Percentiles rank a stretch among this genome's conserved stretches.
Conservation (phyloP, 2,113 vertebrate genomes). For the Onychostoma macrolepis region DNA sequence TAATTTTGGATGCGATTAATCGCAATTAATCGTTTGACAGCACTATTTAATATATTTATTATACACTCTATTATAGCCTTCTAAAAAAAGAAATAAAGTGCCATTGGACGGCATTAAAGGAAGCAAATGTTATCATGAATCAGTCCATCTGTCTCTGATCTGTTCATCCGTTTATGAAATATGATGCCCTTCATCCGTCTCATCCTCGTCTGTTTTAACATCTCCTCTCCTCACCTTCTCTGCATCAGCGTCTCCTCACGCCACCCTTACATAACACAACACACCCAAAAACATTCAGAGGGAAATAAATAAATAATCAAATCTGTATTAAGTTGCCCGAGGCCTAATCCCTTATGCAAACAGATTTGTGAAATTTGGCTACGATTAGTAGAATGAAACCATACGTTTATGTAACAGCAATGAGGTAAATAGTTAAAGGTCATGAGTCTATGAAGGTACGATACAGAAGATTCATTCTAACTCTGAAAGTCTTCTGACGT, state of each 20-base stretch:
- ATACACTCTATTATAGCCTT: background rate
- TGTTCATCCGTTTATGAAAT: background rate
- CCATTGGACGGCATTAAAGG: background rate
- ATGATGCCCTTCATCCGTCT: background rate
- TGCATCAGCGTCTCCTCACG: conserved; percentile 10
- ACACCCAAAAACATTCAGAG: background rate
- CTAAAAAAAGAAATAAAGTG: background rate
- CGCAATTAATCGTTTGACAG: too few species aligned
- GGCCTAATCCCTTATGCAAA: conserved; percentile 70
- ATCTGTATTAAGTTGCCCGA: conserved; percentile 51
- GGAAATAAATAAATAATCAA: conserved; percentile 53
- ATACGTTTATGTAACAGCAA: conserved; percentile 70
- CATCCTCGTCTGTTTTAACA: background rate
- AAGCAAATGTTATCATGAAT: background rate
- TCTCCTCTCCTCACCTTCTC: background rate
- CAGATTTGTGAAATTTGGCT: conserved; percentile 63
- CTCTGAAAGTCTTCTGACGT: background rate
- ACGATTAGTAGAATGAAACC: conserved; percentile 4
- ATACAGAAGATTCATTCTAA: background rate
- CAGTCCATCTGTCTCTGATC: background rate
- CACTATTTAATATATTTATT: background rate
- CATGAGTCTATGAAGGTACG: background rate
- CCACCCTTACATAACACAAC: too few species aligned
- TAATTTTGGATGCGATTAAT: too few species aligned
- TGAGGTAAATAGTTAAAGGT: conserved; percentile 37